A percentile compares a stretch with the other conserved stretches of the same genome.
Conservation (phyloP, 2,113 vertebrate genomes). For the Gobius niger region DNA sequence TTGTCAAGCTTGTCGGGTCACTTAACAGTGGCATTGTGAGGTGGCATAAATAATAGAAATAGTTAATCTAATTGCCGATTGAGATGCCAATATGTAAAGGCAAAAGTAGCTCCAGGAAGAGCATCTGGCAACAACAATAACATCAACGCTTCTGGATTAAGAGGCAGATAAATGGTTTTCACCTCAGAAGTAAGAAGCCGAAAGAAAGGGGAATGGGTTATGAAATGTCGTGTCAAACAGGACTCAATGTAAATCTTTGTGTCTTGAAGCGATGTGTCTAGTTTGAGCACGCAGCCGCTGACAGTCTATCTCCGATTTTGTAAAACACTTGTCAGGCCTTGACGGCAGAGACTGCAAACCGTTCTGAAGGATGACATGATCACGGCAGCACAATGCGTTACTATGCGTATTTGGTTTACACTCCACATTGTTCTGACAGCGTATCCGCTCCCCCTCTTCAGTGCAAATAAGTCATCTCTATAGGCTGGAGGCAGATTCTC, state of each 20-base stretch:
- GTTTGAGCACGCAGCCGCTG: neutral
- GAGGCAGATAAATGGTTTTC: neutral
- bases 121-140: no score
- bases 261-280: neutral
- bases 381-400: neutral
- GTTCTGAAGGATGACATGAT: neutral
- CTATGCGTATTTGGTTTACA: slow-evolving; percentile 7
- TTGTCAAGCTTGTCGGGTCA: no score
- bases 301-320: neutral
- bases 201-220: no score
- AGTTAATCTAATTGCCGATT: no score
- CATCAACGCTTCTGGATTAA: no score
- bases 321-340: slow-evolving; percentile 5
- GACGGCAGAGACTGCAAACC: neutral
- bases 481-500: slow-evolving; percentile 15
- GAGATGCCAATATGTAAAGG: no score
- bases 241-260: neutral
- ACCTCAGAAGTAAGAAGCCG: neutral
- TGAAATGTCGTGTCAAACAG: no score
- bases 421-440: slow-evolving; percentile 20
- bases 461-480: slow-evolving; percentile 11
- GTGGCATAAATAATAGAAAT: no score
- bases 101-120: no score
- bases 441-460: neutral
- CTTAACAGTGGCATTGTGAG: no score